Conservation (phyloP, 2,797 vertebrate species). For the Champsocephalus esox region DNA sequence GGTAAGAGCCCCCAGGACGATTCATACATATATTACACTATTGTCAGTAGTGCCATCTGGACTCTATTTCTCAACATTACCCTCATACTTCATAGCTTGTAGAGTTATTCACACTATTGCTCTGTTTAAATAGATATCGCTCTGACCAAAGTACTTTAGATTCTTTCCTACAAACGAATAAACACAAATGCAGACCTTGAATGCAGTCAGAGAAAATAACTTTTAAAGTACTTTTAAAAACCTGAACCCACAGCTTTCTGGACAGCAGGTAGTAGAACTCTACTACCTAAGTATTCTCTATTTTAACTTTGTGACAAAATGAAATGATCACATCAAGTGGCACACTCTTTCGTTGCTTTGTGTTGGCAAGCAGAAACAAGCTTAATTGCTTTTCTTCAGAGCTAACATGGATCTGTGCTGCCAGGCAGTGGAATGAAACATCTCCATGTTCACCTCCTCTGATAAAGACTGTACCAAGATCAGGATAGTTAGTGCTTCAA, state of each 20-base stretch:
- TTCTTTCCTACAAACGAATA: no score
- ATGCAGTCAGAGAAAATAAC: not conserved
- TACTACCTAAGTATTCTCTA: not conserved
- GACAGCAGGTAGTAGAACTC: not conserved
- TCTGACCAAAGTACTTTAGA: no score
- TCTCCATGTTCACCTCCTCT: slow-evolving; percentile 39
- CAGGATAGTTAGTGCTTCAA: slow-evolving; percentile 32
- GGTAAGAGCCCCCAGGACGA: not conserved
- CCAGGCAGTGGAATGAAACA: slow-evolving; percentile 63
- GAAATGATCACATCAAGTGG: slow-evolving; percentile 36
- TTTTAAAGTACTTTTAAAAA: not conserved
- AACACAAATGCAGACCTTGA: not conserved
- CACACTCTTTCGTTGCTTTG: slow-evolving; percentile 49
- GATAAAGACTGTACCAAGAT: slow-evolving; percentile 34
- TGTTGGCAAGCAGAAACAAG: slow-evolving; percentile 71
- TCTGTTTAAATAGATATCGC: no score
- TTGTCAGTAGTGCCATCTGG: not conserved
- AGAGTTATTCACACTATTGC: no score
- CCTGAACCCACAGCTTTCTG: not conserved
- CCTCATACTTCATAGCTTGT: not conserved
- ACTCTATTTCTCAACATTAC: not conserved
- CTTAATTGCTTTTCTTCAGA: slow-evolving; percentile 70
- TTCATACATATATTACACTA: not conserved
- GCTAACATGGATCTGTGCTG: slow-evolving; percentile 51
- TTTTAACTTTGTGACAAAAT: slow-evolving; percentile 54